Base-by-base conservation (phyloP, 2,888 invertebrate species). In the Helobdella robusta region DNA sequence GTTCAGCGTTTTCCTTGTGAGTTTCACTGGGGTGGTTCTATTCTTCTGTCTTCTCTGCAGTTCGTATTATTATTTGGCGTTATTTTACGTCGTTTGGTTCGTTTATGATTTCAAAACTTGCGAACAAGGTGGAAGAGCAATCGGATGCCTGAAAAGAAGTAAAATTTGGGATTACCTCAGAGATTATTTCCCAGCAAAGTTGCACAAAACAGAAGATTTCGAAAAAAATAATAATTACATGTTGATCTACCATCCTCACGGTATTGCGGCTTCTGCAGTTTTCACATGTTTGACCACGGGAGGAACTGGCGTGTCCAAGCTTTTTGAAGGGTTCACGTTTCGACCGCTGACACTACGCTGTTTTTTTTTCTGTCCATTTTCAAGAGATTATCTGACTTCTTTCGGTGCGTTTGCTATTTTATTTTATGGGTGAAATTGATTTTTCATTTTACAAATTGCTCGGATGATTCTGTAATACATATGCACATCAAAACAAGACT, bases 211-310 rank as follows among this genome's bases (percentile, higher is more conserved):
- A 0, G 84, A 83, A 0, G 89, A 93, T 2, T 76, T 95, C 64
- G 86, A 88, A 73, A 86, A 91, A 0, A 81, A 84, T 36, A 85
- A 83, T 73, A 91, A 91, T 79, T 94, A 94, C 76, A 82, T 94
- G 25, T 74, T 81, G 68, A 89, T 91, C 5, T 85, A 86, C 67
- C 93, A 90, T 79, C 95, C 95, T 0, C 95, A 97, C 79, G 95
- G 95, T 0, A 83, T 92, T 0, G 82, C 94, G 28, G 86, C 88
- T 60, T 84, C 86, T 32, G 91, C 93, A 0, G 84, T 86, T 0
- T 87, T 89, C 71, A 84, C 84, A 0, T 86, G 87, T 48, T 91
- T 94, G 80, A 86, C 84, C 0, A 87, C 89, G 0, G 87, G 82
- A 70, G 82, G 78, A 25, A 80, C 80, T 0, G 78, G 78, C 25